Percentiles rank a stretch among this genome's conserved stretches.
Conservation (phyloP, 1,140 invertebrate species). For the Saxidomus purpurata region DNA sequence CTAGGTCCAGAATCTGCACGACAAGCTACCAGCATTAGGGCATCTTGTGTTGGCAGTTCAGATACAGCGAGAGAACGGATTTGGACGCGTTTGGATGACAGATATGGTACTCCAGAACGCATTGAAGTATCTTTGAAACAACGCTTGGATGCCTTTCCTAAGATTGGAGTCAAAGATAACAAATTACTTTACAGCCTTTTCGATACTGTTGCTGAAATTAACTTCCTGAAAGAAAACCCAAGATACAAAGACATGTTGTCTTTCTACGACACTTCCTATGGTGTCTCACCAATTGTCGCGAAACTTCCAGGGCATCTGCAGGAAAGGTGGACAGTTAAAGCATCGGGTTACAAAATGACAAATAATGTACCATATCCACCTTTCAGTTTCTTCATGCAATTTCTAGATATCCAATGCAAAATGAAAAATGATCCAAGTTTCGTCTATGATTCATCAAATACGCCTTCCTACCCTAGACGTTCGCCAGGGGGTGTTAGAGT, state of each 20-base stretch:
- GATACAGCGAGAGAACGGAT: background rate
- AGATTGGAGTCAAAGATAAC: conserved; percentile 45
- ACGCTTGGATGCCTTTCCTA: conserved; percentile 34
- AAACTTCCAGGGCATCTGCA: conserved; percentile 58
- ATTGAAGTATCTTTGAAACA: conserved; percentile 37
- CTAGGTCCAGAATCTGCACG: conserved; percentile 50
- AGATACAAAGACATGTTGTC: conserved; percentile 10
- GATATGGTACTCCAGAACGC: conserved; percentile 58
- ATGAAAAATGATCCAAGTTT: conserved; percentile 65
- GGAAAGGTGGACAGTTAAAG: conserved; percentile 62
- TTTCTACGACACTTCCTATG: conserved; percentile 47
- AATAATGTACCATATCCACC: conserved; percentile 49
- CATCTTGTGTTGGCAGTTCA: conserved; percentile 11
- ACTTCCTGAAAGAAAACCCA: conserved; percentile 50
- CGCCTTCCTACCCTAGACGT: conserved; percentile 10
- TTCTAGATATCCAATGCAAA: conserved; percentile 23
- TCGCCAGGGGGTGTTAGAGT: conserved; percentile 4
- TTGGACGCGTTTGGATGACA: conserved; percentile 57
- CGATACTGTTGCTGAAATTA: conserved; percentile 55
- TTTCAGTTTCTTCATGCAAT: conserved; percentile 43
- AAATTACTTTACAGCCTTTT: conserved; percentile 41
- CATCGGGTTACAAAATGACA: conserved; percentile 28
- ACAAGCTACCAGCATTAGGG: conserved; percentile 43
- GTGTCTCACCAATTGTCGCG: conserved; percentile 50
- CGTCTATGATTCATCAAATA: background rate